Evolutionary conservation across 1,140 invertebrate genomes (phyloP).

Genomic region (Apis laboriosa): DNA sequence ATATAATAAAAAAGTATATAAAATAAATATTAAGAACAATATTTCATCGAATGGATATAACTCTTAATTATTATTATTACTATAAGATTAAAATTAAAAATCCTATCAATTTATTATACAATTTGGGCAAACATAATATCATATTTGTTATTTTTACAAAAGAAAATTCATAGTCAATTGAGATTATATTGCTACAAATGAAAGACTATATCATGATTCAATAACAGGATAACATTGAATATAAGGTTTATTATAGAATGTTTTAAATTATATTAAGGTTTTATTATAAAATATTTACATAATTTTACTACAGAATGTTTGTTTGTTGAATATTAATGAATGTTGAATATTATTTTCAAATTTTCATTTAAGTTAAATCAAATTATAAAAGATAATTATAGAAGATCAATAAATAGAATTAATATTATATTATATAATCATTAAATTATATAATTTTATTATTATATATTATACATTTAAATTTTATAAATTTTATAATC

Average conservation of each 20-base stretch:
- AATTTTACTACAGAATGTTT: neutral
- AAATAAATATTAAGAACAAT: neutral
- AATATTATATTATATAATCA: too few relatives aligned
- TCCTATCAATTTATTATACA: slow-evolving; percentile 32
- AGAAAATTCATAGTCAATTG: slow-evolving; percentile 20
- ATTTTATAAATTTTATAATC: too few relatives aligned
- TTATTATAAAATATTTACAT: neutral
- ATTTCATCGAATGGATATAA: neutral
- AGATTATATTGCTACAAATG: neutral
- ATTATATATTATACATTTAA: too few relatives aligned
- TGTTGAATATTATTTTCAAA: neutral
- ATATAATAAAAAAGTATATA: neutral
- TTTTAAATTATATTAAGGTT: too few relatives aligned
- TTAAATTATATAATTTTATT: too few relatives aligned
- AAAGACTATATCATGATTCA: neutral
- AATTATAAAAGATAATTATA: too few relatives aligned
- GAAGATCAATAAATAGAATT: too few relatives aligned
- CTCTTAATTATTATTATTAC: slow-evolving; percentile 39
- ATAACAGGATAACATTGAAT: neutral
- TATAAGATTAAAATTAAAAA: slow-evolving; percentile 28
- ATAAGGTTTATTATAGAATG: neutral
- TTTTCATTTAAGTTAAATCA: neutral
- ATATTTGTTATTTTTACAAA: slow-evolving; percentile 1
- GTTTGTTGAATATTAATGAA: neutral
- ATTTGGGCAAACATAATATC: slow-evolving; percentile 51